Percentiles rank a stretch among this genome's conserved stretches.
phyloP scores from a whole-genome alignment of 2,888 invertebrate genomes.

The Phyllotreta striolata region DNA sequence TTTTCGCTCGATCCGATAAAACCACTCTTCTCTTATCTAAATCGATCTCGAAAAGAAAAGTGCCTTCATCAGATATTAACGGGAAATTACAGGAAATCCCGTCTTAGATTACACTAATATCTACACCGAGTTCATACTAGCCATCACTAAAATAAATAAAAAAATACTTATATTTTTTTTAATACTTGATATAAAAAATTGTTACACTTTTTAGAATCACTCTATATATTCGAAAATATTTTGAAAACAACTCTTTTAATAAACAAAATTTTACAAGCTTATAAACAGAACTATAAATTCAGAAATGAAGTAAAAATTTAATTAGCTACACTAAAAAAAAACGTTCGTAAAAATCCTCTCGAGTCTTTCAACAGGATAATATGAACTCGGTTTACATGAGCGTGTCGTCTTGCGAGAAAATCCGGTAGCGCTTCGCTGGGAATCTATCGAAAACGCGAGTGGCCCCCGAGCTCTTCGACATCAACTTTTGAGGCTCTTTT shows the following conservation, averaged over 20 bases:
- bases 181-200: not conserved
- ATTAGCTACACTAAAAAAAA: not conserved
- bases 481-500: slow-evolving; percentile 16
- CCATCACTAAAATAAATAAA: not conserved
- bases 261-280: no score
- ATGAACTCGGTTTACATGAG: slow-evolving; percentile 32
- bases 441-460: slow-evolving; percentile 5
- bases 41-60: slow-evolving; percentile 42
- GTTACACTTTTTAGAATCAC: not conserved
- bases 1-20: slow-evolving; percentile 35
- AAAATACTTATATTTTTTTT: not conserved
- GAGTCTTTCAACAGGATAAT: slow-evolving; percentile 1
- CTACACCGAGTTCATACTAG: slow-evolving; percentile 25
- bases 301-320: no score
- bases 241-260: no score
- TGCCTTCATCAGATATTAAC: slow-evolving; percentile 47
- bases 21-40: slow-evolving; percentile 48
- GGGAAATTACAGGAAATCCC: slow-evolving; percentile 11
- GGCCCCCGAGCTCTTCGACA: slow-evolving; percentile 2
- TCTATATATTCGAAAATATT: no score
- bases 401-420: slow-evolving; percentile 8
- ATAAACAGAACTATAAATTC: no score
- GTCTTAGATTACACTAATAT: slow-evolving; percentile 19
- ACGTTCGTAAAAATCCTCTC: not conserved
- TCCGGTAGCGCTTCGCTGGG: slow-evolving; percentile 10